Evolutionary conservation across 2,888 invertebrate species (phyloP), one percentile per base, ranked within the genome.

Genomic region (Polymixis flavicincta): DNA sequence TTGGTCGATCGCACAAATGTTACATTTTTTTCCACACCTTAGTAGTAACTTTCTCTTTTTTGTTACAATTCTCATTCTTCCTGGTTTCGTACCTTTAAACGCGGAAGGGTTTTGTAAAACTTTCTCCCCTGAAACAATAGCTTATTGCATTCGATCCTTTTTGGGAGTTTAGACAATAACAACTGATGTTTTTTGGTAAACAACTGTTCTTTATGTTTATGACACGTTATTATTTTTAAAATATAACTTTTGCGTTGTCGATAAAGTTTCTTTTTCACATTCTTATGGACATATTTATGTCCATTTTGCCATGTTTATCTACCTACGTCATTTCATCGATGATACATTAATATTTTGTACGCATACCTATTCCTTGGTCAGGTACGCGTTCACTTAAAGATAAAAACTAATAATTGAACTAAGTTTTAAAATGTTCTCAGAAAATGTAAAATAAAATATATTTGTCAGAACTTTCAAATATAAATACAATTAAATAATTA

Each of bases 41-140:
- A 88, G 82, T 85, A 86, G 84, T 83, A 90, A 96, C 96, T 96
- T 96, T 96, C 96, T 96, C 95, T 92, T 95, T 96, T 96, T 95
- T 96, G 95, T 95, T 96, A 92, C 93, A 95, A 91, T 95, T 95
- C 89, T 85, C 85, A 91, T 91, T 94, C 93, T 95, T 94, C 93
- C 94, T 94, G 92, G 92, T 92, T 91, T 85, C 82, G 83, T 91
- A 94, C 93, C 92, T 93, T 90, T 84, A 93, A 78, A 94, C 88
- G 90, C 94, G 94, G 95, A 95, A 95, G 95, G 94, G 94, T 93
- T 93, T 89, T 87, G n/a, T 82, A 72, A 92, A 92, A 95, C 95
- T 96, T 96, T 96, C 95, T 91, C 95, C 90, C 85, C 84, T 92
- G 89, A 95, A 93, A 96, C 95, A 96, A 95, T 90, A 76, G 88